Evolutionary conservation across 2,888 invertebrate species (phyloP), one percentile per base, ranked within the genome.

Genomic region (Ethmia dodecea): DNA sequence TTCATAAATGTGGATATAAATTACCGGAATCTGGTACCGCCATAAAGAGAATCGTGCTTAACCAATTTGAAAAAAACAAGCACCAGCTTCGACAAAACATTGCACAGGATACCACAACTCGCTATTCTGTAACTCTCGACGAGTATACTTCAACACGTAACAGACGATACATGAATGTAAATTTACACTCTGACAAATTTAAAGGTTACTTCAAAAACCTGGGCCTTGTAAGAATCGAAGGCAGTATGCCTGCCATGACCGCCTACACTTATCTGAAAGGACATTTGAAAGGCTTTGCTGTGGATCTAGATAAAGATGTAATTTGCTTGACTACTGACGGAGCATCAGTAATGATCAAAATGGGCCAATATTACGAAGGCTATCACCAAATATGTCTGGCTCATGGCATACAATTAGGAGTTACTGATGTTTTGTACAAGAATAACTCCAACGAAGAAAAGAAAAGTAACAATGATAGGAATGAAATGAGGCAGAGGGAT

Each of bases 351-450:
- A 44, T 44, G 44, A 24, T 29, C 6, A 37, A 32, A 12, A 11
- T 31, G 6, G 30, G 40, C 10, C 24, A 15, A 28, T 10, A 22
- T 22, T 30, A 28, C 15, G 13, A 28, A n/a, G 34, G 31, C 12
- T 29, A 31, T 14, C 43, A 43, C 24, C 43, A 43, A 26, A 16
- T 41, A 8, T 41, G 43, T 28, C 24, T 37, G 6, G 40, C 38
- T 1, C 43, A 40, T 15, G 43, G 40, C 18, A 32, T 43, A 8
- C 41, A 31, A 22, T 9, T 31, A n/a, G 39, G 30, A 1, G 29
- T 43, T 5, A 22, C 35, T 2, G 37, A 43, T 30, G 30, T 25
- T 5, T 10, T 41, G 6, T 31, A 31, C 13, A 31, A 31, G 13
- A 27, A 27, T 27, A 27, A 27, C 27, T 27, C 27, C 27, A 27